A percentile compares a stretch with the other conserved stretches of the same genome.
Evolutionary conservation across 2,888 invertebrate species (phyloP).

Genomic region (Oscheius sp.): DNA sequence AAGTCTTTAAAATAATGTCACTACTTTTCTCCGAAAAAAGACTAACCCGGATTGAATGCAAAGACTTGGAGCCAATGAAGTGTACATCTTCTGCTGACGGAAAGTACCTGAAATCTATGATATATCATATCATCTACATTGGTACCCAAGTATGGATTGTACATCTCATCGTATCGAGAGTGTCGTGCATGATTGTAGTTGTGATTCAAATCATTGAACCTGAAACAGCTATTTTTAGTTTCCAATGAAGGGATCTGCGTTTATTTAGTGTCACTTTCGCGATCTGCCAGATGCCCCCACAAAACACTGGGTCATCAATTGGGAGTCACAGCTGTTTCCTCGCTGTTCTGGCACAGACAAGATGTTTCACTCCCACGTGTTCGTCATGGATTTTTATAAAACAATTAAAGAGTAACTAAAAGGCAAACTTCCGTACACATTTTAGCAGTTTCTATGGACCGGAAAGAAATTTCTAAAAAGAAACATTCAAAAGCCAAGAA

Average conservation of each 20-base stretch:
- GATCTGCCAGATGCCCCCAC: no score
- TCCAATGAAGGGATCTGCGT: no score
- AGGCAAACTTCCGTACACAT: neutral
- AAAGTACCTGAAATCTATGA: no score
- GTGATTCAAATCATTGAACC: constrained; percentile 28
- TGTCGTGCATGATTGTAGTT: constrained; percentile 38
- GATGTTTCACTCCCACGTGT: constrained; percentile 15
- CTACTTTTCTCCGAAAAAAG: neutral
- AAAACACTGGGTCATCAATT: constrained; percentile 4
- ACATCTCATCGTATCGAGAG: constrained; percentile 55
- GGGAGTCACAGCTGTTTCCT: constrained; percentile 9
- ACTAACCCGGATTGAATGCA: constrained; percentile 44
- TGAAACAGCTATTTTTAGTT: constrained; percentile 24
- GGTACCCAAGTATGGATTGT: constrained; percentile 48
- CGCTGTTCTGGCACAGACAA: neutral
- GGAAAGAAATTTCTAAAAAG: no score
- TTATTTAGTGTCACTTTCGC: no score
- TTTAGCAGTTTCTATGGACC: neutral
- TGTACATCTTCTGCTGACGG: constrained; percentile 47
- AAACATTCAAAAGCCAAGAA: neutral
- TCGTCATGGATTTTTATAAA: neutral
- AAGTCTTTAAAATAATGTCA: neutral
- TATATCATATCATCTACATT: no score
- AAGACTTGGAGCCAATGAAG: constrained; percentile 53
- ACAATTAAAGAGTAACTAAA: neutral